phyloP scores from a whole-genome alignment of 2,888 invertebrate species.

The Drosophila nr. perissopoda region DNA sequence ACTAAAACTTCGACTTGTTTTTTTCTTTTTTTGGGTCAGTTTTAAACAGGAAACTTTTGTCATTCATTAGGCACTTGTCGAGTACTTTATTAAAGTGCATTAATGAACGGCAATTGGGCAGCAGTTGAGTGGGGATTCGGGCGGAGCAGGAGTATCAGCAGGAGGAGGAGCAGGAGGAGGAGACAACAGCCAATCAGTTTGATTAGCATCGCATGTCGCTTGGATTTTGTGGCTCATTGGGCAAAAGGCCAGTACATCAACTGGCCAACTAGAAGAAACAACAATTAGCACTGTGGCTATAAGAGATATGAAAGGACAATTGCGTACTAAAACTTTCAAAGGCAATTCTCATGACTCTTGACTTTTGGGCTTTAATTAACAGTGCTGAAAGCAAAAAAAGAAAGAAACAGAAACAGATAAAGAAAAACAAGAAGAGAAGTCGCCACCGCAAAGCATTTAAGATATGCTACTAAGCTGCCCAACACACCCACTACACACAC shows the following conservation, averaged over 20 bases:
- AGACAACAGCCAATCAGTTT: slow-evolving; percentile 59
- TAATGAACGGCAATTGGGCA: slow-evolving; percentile 48
- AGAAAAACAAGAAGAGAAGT: slow-evolving; percentile 43
- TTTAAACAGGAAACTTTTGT: slow-evolving; percentile 34
- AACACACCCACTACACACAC: neutral
- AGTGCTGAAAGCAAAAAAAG: slow-evolving; percentile 60
- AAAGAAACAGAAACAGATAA: slow-evolving; percentile 9
- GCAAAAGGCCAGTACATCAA: slow-evolving; percentile 10
- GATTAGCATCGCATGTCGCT: slow-evolving; percentile 77
- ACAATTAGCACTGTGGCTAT: slow-evolving; percentile 67
- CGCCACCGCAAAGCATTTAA: slow-evolving; percentile 62
- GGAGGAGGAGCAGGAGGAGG: neutral
- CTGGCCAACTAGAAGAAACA: slow-evolving; percentile 34
- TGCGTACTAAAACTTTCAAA: slow-evolving; percentile 46
- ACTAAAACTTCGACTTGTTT: slow-evolving; percentile 26
- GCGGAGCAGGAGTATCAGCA: neutral
- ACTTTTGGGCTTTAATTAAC: slow-evolving; percentile 68
- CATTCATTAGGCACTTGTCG: slow-evolving; percentile 49
- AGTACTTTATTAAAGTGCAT: slow-evolving; percentile 66
- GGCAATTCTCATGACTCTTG: slow-evolving; percentile 61
- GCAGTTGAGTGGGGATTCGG: neutral
- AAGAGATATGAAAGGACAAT: slow-evolving; percentile 62
- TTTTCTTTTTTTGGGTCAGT: slow-evolving; percentile 6
- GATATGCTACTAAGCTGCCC: slow-evolving; percentile 36
- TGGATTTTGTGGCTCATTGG: slow-evolving; percentile 73